A percentile compares a stretch with the other conserved stretches of the same genome.
These are phyloP conservation scores for Heterochromis multidens DNA, from an alignment of 2,113 vertebrate species.

Conservation along the genomic window DNA sequence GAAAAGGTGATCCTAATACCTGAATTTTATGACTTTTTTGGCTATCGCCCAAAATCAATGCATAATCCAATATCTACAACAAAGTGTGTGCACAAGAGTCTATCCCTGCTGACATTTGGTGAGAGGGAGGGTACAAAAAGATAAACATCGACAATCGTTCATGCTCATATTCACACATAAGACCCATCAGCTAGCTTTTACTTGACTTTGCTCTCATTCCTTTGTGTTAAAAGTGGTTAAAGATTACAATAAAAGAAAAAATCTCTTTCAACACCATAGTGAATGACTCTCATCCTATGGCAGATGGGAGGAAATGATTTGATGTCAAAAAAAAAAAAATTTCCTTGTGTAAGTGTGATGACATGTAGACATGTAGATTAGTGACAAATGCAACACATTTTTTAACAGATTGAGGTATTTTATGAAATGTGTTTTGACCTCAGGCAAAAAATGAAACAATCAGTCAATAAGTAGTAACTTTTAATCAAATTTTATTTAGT, in stretches of 20 bases:
- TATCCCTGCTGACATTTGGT: neutral
- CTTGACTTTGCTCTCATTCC: neutral
- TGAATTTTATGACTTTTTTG: neutral
- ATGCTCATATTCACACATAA: neutral
- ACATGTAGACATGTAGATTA: too few relatives aligned
- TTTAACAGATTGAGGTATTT: too few relatives aligned
- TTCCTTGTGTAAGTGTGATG: too few relatives aligned
- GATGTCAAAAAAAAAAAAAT: too few relatives aligned
- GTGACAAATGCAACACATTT: too few relatives aligned
- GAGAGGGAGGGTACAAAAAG: neutral
- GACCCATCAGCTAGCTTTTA: neutral
- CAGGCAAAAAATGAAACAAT: neutral
- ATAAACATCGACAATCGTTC: too few relatives aligned
- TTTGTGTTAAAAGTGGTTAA: neutral
- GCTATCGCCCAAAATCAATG: neutral
- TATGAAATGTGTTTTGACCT: too few relatives aligned
- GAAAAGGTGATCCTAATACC: neutral
- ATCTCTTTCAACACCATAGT: neutral
- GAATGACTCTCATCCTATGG: too few relatives aligned
- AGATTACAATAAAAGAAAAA: neutral
- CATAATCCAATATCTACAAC: neutral
- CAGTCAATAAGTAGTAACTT: neutral
- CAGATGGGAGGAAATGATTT: too few relatives aligned
- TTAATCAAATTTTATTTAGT: neutral
- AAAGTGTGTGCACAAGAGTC: neutral